Evolutionary conservation across 2,888 invertebrate species (phyloP), one percentile per base, ranked within the genome.

Genomic region (Lacanobia wlatinum): DNA sequence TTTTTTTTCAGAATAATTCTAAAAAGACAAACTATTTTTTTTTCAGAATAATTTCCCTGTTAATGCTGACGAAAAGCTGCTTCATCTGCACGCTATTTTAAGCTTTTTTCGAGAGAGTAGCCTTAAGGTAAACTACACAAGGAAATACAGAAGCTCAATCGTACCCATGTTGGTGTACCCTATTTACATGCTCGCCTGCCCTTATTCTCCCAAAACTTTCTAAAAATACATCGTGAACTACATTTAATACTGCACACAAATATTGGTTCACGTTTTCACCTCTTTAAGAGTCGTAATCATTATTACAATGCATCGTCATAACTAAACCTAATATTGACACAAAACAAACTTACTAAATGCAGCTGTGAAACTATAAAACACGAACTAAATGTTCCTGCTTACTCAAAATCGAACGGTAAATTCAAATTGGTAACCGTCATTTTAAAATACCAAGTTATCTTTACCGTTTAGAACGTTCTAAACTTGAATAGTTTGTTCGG

Each of bases 181-280:
- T 16, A 23, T 48, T 60, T 40, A 0, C 21, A 34, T 8, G 48
- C 34, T 38, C 0, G 2, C 0, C 8, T 48, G 23, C 23, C 50
- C 40, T n/a, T 58, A 28, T 63, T 71, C 0, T 28, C 8, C 28
- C 0, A 53, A 73, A 61, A 84, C 63, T 74, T 80, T 83, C 74
- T 75, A 85, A 78, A 76, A 78, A 74, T 48, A 63, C 60, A 43
- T 87, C 87, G 67, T 86, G 87, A 78, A 78, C 87, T 73, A 84
- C 76, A 76, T 86, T 75, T 75, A 75, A 80, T 71, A 53, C 9
- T 61, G 62, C 23, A 21, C n/a, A 1, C 68, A 77, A 82, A 83
- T 84, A 82, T 83, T 84, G 16, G 78, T 55, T 23, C 85, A 87
- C 84, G 83, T 82, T 80, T 87, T 76, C 76, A 87, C 76, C 80